Evolutionary conservation across 1,140 invertebrate species (phyloP).

Genomic region (Trigoniulus corallinus): DNA sequence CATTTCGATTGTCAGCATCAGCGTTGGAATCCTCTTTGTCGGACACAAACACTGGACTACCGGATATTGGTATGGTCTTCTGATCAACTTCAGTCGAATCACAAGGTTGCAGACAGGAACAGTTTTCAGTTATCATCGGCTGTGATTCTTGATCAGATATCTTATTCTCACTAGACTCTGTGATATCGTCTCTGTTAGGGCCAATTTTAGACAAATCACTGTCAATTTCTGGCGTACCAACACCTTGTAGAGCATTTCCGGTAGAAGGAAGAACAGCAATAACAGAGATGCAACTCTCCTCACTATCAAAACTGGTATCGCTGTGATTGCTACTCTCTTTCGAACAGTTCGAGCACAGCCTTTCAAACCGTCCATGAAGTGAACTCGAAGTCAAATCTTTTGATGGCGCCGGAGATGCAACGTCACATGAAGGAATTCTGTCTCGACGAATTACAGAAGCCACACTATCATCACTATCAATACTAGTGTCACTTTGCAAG

Average conservation of each 20-base stretch:
- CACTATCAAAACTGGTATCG: conserved; percentile 80
- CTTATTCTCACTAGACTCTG: background rate
- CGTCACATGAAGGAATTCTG: background rate
- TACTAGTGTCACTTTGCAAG: conserved; percentile 15
- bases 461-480: conserved; percentile 18
- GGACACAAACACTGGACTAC: background rate
- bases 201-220: too few species aligned
- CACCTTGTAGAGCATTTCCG: too few species aligned
- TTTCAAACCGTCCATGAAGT: background rate
- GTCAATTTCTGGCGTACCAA: too few species aligned
- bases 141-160: background rate
- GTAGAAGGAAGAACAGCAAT: too few species aligned
- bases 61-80: background rate
- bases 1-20: conserved; percentile 67
- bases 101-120: too few species aligned
- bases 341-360: conserved; percentile 30
- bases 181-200: too few species aligned
- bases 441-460: conserved; percentile 17
- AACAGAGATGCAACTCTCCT: conserved; percentile 79
- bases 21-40: conserved; percentile 72
- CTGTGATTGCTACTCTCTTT: conserved; percentile 83
- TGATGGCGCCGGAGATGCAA: background rate
- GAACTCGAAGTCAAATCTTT: background rate
- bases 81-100: background rate
- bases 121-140: background rate